These are phyloP conservation scores for Sebastes paucispinis DNA, from an alignment of 2,797 vertebrate species.

Conservation along the genomic window DNA sequence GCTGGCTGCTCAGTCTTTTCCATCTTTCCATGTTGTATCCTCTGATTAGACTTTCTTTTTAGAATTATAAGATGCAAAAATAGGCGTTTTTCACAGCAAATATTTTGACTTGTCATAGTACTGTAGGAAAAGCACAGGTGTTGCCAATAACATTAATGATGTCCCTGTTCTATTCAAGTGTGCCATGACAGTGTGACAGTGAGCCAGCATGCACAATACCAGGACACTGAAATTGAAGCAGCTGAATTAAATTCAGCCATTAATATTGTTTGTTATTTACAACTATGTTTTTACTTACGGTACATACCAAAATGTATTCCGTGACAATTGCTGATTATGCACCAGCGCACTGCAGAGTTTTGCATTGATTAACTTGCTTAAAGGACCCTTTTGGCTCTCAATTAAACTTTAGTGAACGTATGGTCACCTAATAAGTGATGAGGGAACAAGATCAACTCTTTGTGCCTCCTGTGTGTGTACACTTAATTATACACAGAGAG, in stretches of 20 bases:
- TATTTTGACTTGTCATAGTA: neutral
- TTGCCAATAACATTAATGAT: neutral
- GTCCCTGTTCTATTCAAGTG: neutral
- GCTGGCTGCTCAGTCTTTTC: too few species aligned
- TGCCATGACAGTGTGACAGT: neutral
- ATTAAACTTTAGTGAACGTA: neutral
- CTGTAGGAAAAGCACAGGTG: neutral
- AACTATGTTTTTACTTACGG: neutral
- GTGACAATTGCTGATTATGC: neutral
- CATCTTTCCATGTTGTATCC: too few species aligned
- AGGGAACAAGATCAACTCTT: neutral
- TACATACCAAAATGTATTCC: neutral
- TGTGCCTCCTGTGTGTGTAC: neutral
- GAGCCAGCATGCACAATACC: neutral
- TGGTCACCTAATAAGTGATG: neutral
- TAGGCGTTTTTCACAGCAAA: neutral
- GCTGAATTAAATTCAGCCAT: neutral
- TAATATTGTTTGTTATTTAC: neutral
- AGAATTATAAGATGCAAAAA: neutral
- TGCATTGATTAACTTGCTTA: neutral
- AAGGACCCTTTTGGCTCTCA: neutral
- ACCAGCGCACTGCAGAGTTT: neutral
- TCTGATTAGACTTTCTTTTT: neutral
- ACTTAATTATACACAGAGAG: neutral
- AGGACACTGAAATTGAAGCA: neutral